A percentile compares a stretch with the other conserved stretches of the same genome.
phyloP scores from a whole-genome alignment of 2,888 invertebrate species.

The Aphelenchoides bicaudatus region DNA sequence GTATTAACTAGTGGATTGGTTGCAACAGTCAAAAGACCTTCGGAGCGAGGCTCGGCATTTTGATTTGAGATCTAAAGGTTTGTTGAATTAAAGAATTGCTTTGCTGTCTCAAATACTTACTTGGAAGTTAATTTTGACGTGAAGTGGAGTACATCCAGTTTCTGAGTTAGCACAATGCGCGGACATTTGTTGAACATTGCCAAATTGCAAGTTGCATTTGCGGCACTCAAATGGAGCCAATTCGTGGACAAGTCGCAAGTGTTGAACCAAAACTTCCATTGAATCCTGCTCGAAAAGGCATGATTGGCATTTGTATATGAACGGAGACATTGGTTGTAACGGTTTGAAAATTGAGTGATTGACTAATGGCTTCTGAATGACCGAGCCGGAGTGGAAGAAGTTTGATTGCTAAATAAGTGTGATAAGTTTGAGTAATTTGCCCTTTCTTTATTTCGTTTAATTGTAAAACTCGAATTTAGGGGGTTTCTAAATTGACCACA shows the following conservation, averaged over 20 bases:
- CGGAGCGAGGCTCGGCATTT: constrained; percentile 4
- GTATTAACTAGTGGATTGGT: not conserved
- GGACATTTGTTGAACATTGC: constrained; percentile 40
- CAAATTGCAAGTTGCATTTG: constrained; percentile 40
- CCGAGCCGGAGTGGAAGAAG: too few species aligned
- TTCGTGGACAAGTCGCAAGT: constrained; percentile 41
- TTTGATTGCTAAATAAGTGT: too few species aligned
- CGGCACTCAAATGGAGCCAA: constrained; percentile 48
- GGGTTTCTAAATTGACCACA: too few species aligned
- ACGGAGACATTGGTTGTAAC: constrained; percentile 8
- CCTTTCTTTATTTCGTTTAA: too few species aligned
- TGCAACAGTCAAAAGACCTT: constrained; percentile 3
- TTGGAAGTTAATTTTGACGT: constrained; percentile 36
- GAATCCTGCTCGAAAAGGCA: constrained; percentile 47
- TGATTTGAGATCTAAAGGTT: not conserved
- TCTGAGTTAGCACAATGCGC: constrained; percentile 34
- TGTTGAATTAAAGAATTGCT: not conserved
- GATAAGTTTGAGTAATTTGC: too few species aligned
- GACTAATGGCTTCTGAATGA: constrained; percentile 27
- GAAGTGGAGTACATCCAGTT: constrained; percentile 24
- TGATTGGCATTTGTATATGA: constrained; percentile 36
- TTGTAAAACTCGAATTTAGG: too few species aligned
- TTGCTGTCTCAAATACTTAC: not conserved
- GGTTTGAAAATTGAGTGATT: not conserved
- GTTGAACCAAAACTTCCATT: constrained; percentile 39